Percentiles rank a stretch among this genome's conserved stretches.
These are phyloP conservation scores for Pluvianellus socialis DNA, from an alignment of 2,113 vertebrate genomes.

Conservation along the genomic window DNA sequence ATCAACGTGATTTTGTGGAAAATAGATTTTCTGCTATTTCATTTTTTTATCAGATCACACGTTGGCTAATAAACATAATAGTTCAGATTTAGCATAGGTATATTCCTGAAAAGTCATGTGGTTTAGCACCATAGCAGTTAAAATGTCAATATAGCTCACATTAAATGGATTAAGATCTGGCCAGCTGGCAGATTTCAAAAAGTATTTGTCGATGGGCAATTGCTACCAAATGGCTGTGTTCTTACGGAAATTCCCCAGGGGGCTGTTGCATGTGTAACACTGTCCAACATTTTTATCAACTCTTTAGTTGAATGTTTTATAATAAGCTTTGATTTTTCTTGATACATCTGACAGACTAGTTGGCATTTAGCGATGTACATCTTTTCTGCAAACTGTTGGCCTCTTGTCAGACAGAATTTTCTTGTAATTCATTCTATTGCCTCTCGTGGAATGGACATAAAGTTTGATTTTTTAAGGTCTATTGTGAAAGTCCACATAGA, in stretches of 20 bases:
- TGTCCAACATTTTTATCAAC: background rate
- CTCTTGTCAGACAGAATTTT: background rate
- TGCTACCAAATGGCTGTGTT: background rate
- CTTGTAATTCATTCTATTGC: background rate
- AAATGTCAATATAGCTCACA: background rate
- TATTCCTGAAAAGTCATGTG: background rate
- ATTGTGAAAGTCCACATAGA: background rate
- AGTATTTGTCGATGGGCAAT: background rate
- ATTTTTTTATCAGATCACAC: background rate
- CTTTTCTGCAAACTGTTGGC: background rate
- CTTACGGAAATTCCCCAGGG: background rate
- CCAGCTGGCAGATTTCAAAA: conserved; percentile 27
- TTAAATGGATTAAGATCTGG: background rate
- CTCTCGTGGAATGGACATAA: background rate
- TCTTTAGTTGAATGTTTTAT: background rate
- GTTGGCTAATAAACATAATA: background rate
- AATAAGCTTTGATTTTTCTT: conserved; percentile 17
- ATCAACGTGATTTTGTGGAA: background rate
- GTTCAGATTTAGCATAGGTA: background rate
- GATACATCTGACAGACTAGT: background rate
- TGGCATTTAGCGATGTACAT: background rate
- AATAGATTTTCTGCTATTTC: background rate
- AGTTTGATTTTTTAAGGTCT: background rate
- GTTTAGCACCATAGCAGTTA: background rate
- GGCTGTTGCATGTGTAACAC: background rate